phyloP scores from a whole-genome alignment of 2,113 vertebrate genomes.

The Leucopsar rothschildi region DNA sequence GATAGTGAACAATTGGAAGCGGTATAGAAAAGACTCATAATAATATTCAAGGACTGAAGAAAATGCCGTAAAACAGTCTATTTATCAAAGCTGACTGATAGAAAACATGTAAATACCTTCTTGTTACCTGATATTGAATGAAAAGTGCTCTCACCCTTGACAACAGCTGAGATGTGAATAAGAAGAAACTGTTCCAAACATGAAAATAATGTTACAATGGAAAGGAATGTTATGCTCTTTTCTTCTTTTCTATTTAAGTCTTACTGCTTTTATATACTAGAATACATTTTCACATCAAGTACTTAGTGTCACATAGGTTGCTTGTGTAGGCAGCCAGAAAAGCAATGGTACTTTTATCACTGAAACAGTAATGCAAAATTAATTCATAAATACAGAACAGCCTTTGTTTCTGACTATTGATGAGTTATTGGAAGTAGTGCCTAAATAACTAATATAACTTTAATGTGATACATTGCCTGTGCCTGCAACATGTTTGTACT shows the following conservation, averaged over 20 bases:
- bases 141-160: slow-evolving; percentile 12
- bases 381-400: background rate
- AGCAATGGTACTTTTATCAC: background rate
- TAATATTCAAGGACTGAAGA: background rate
- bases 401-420: background rate
- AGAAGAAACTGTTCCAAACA: slow-evolving; percentile 2
- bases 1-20: background rate
- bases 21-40: background rate
- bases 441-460: background rate
- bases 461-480: background rate
- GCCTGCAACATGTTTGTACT: background rate
- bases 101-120: background rate
- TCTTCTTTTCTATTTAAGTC: background rate
- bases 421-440: background rate
- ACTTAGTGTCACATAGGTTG: background rate
- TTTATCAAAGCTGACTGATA: background rate
- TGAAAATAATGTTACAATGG: background rate
- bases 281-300: background rate
- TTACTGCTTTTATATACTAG: background rate
- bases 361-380: background rate
- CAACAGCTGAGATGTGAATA: background rate
- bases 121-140: background rate
- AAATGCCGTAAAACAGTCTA: background rate
- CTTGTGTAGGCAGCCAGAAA: background rate
- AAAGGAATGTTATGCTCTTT: background rate